Evolutionary conservation across 2,888 invertebrate genomes (phyloP).

Genomic region (Pollenia angustigena): DNA sequence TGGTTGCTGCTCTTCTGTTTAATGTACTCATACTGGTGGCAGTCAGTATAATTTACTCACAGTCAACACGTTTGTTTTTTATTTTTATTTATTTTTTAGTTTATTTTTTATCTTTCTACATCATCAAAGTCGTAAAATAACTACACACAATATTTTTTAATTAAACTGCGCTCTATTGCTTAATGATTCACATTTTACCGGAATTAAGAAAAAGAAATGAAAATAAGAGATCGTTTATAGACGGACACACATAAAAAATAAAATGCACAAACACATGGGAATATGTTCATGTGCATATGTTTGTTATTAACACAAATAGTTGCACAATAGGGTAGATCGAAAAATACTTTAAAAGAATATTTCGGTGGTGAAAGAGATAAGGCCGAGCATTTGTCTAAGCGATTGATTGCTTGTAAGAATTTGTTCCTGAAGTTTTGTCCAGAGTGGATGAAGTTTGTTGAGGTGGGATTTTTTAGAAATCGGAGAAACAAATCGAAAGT

Average conservation of each 20-base stretch:
- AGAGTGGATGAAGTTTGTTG: too few species aligned
- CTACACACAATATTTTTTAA: slow-evolving; percentile 59
- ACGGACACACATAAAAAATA: slow-evolving; percentile 5
- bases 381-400: too few species aligned
- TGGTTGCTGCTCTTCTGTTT: neutral
- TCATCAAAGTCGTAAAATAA: slow-evolving; percentile 56
- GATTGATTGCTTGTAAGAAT: too few species aligned
- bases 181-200: slow-evolving; percentile 73
- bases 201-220: slow-evolving; percentile 62
- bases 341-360: neutral
- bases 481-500: too few species aligned
- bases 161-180: slow-evolving; percentile 72
- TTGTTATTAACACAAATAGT: neutral
- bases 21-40: neutral
- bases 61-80: slow-evolving; percentile 14
- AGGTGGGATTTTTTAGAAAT: too few species aligned
- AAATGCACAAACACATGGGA: neutral
- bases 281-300: neutral
- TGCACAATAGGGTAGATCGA: slow-evolving; percentile 15
- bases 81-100: slow-evolving; percentile 35
- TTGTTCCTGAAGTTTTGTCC: too few species aligned
- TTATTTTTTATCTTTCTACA: slow-evolving; percentile 49
- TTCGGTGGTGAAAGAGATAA: too few species aligned
- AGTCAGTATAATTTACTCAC: slow-evolving; percentile 40
- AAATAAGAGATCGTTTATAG: slow-evolving; percentile 48